Evolutionary conservation across 2,797 vertebrate genomes (phyloP).

Genomic region (Catamblyrhynchus diadema): DNA sequence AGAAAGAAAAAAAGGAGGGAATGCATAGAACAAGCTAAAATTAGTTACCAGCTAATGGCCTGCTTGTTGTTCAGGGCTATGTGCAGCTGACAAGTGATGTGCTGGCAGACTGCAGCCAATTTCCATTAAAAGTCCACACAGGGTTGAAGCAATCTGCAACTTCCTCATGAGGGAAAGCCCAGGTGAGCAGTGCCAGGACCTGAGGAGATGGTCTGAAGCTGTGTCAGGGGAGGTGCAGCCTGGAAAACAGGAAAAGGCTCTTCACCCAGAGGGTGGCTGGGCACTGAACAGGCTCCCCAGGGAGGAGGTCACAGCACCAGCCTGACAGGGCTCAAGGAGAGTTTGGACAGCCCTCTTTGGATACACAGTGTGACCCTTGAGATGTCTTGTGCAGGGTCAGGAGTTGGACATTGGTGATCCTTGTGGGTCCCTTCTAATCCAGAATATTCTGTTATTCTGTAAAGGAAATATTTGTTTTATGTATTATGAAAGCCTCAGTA

Average conservation of each 20-base stretch:
- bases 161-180: neutral
- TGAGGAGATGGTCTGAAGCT: neutral
- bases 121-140: neutral
- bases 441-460: neutral
- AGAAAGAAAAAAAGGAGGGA: neutral
- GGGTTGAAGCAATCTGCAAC: neutral
- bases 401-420: neutral
- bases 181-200: neutral
- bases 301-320: neutral
- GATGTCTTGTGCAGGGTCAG: neutral
- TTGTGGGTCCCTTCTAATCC: neutral
- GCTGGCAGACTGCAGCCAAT: neutral
- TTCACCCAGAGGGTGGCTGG: neutral
- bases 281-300: neutral
- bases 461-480: neutral
- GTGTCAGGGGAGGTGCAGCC: neutral
- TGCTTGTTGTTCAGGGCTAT: neutral
- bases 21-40: neutral
- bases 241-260: neutral
- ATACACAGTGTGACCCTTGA: neutral
- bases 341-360: rapidly evolving
- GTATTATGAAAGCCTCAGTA: neutral
- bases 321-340: neutral
- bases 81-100: neutral
- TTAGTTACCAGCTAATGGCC: neutral